Percentiles rank a stretch among this genome's conserved stretches.
These are phyloP conservation scores for Drosophila heteroneura DNA, from an alignment of 2,888 invertebrate species.

Conservation along the genomic window DNA sequence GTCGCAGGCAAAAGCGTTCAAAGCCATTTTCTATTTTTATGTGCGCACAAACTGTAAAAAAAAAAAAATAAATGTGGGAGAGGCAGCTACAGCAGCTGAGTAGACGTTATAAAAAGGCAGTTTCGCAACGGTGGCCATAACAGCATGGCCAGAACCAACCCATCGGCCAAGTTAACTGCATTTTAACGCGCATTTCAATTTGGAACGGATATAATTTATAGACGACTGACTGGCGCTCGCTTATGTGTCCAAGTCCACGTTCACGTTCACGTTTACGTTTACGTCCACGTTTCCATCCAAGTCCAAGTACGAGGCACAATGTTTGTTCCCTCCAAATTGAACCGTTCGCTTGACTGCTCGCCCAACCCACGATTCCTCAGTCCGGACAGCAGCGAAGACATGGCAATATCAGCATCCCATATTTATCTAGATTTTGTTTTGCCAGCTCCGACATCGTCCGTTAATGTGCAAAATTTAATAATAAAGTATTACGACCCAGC, in stretches of 20 bases:
- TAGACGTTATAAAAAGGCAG: slow-evolving; percentile 74
- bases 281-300: slow-evolving; percentile 10
- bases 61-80: slow-evolving; percentile 39
- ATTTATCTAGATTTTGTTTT: slow-evolving; percentile 80
- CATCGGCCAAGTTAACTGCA: slow-evolving; percentile 84
- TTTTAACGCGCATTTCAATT: slow-evolving; percentile 85
- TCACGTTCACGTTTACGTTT: slow-evolving; percentile 5
- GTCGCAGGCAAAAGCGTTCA: slow-evolving; percentile 62
- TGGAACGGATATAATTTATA: slow-evolving; percentile 85
- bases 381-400: slow-evolving; percentile 9
- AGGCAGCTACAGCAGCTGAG: slow-evolving; percentile 45
- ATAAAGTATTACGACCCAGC: slow-evolving; percentile 70
- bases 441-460: slow-evolving; percentile 51
- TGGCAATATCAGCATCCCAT: slow-evolving; percentile 60
- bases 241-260: slow-evolving; percentile 59
- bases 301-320: slow-evolving; percentile 42
- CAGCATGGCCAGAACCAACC: slow-evolving; percentile 66
- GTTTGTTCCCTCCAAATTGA: slow-evolving; percentile 75
- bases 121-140: slow-evolving; percentile 74
- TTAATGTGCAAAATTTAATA: slow-evolving; percentile 80
- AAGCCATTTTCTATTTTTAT: slow-evolving; percentile 79
- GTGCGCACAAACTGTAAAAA: slow-evolving; percentile 78
- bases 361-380: slow-evolving; percentile 4
- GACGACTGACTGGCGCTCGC: slow-evolving; percentile 82
- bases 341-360: slow-evolving; percentile 70